Conservation (phyloP, 2,888 invertebrate genomes). For the Stegana nigrithorax region DNA sequence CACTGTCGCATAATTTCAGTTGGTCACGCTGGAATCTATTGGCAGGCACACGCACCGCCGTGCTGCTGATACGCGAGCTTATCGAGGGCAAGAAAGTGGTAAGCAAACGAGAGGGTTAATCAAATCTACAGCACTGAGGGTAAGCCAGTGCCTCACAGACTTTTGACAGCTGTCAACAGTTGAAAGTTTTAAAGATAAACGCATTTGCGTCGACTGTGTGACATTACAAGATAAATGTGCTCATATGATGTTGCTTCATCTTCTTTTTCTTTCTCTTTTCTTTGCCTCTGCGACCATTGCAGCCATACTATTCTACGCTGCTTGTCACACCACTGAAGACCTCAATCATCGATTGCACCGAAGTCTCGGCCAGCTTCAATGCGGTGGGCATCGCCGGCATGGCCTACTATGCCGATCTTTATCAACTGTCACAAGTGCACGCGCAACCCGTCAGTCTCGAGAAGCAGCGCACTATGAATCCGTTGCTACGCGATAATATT, state of each 20-base stretch:
- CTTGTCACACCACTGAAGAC: conserved; percentile 78
- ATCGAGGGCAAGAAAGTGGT: conserved; percentile 66
- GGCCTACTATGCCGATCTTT: conserved; percentile 79
- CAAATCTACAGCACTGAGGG: no score
- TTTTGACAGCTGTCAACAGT: no score
- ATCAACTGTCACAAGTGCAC: conserved; percentile 76
- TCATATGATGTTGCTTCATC: not conserved
- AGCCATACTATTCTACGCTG: conserved; percentile 68
- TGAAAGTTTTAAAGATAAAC: no score
- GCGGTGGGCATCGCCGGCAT: conserved; percentile 67
- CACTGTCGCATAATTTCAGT: conserved; percentile 80
- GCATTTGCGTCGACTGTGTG: no score
- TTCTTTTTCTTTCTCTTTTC: no score
- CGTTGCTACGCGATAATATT: conserved; percentile 65
- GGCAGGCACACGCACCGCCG: conserved; percentile 69
- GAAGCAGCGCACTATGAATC: conserved; percentile 63
- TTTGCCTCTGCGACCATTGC: no score
- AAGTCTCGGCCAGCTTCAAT: conserved; percentile 79
- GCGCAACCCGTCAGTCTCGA: conserved; percentile 60
- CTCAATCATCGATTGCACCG: conserved; percentile 78
- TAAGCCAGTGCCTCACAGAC: no score
- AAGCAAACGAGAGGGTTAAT: no score
- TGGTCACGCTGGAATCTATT: conserved; percentile 82
- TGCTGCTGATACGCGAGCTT: conserved; percentile 65
- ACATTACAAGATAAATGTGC: no score